Evolutionary conservation across 2,888 invertebrate species (phyloP), one percentile per base, ranked within the genome.

Genomic region (Andrena haemorrhoa): DNA sequence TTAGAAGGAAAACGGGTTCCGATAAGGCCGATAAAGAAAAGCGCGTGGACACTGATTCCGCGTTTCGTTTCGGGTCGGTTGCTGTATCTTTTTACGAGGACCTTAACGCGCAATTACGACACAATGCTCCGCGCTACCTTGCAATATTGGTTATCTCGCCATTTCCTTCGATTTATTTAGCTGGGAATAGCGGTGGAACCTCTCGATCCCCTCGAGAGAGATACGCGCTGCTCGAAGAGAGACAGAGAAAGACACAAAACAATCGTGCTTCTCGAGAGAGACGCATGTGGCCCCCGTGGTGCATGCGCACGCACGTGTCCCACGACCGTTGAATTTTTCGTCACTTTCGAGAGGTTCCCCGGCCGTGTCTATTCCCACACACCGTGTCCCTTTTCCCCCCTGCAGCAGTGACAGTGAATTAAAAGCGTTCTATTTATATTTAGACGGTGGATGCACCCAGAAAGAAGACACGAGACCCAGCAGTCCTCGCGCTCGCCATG

Each of bases 351-450:
- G 41, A 8, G 33, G 72, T 65, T 75, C 63, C 16, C 66, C 35
- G 26, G n/a, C 53, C 56, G 33, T 20, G 47, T 66, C 63, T 41
- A 74, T 73, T 82, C 75, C 70, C 65, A 58, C 58, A 63, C 35
- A 16, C 49, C 7, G 49, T 51, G 51, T 26, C 29, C 41, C 51
- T 72, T 49, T 78, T 72, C 82, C 69, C 72, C 69, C 72, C 76
- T 16, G 75, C 70, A 69, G 81, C 81, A 72, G 73, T 60, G 77
- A 65, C 81, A 79, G 66, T 77, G 84, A 81, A 82, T 85, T 79
- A 79, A 76, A 71, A 64, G 72, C 66, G 61, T 20, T 56, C 63
- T 53, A 31, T 33, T 73, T 84, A 84, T 84, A 84, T 84, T 83
- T 76, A 83, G 83, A 79, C 26, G 56, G 35, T 71, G 65, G 70